phyloP scores from a whole-genome alignment of 2,113 vertebrate genomes.

The Gambusia affinis region DNA sequence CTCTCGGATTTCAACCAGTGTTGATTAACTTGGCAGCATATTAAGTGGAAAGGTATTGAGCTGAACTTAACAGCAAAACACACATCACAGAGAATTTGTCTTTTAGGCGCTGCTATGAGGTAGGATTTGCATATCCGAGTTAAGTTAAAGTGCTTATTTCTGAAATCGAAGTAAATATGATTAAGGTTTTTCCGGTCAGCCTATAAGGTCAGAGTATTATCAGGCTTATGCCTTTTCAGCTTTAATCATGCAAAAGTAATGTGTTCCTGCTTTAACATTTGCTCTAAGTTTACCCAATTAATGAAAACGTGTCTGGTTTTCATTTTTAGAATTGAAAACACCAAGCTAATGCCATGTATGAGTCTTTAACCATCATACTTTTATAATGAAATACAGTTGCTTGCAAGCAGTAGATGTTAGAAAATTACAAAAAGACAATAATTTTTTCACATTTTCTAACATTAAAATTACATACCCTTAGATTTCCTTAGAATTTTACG shows the following conservation, averaged over 20 bases:
- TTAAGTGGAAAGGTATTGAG: conserved; percentile 78
- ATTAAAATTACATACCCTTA: neutral
- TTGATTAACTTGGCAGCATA: conserved; percentile 79
- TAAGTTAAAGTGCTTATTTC: conserved; percentile 64
- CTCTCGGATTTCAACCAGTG: conserved; percentile 70
- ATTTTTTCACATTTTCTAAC: neutral
- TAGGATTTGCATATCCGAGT: conserved; percentile 61
- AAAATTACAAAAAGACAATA: no score
- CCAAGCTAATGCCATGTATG: neutral
- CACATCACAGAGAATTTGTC: conserved; percentile 57
- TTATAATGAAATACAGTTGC: neutral
- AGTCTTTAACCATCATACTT: neutral
- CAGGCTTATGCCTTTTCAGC: conserved; percentile 53
- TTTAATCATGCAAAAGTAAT: conserved; percentile 38
- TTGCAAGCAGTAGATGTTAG: neutral
- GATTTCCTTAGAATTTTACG: no score
- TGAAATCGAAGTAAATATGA: conserved; percentile 58
- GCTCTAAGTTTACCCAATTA: conserved; percentile 12
- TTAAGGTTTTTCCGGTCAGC: conserved; percentile 62
- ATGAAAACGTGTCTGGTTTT: conserved; percentile 1
- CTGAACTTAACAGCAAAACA: conserved; percentile 52
- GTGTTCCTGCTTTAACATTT: conserved; percentile 27
- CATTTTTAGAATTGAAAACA: conserved; percentile 1
- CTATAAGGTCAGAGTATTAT: conserved; percentile 57
- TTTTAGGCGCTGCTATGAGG: conserved; percentile 42